phyloP scores from a whole-genome alignment of 2,888 invertebrate genomes.

The Morpho achilles region DNA sequence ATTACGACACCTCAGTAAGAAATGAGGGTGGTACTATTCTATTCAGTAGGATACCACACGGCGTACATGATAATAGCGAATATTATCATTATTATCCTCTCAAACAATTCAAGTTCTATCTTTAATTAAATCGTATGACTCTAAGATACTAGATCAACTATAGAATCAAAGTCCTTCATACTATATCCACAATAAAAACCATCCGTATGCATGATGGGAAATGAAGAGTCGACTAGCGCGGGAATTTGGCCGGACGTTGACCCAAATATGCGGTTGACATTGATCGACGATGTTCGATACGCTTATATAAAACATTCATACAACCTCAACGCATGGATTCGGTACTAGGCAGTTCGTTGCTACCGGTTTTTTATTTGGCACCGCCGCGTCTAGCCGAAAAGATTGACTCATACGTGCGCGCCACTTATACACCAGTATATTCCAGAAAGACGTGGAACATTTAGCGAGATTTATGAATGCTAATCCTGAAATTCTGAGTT shows the following conservation, averaged over 20 bases:
- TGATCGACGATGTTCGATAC: constrained; percentile 73
- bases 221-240: constrained; percentile 55
- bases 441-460: background rate
- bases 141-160: too few relatives aligned
- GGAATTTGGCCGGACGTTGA: constrained; percentile 74
- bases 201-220: constrained; percentile 42
- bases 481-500: too few relatives aligned
- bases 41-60: too few relatives aligned
- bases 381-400: constrained; percentile 44
- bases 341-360: constrained; percentile 65
- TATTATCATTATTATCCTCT: too few relatives aligned
- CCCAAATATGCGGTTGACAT: constrained; percentile 77
- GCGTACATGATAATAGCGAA: too few relatives aligned
- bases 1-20: too few relatives aligned
- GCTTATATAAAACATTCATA: constrained; percentile 60
- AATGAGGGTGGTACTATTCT: too few relatives aligned
- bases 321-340: constrained; percentile 47
- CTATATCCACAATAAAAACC: constrained; percentile 36
- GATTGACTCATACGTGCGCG: constrained; percentile 35
- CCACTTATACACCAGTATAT: constrained; percentile 17
- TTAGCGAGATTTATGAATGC: too few relatives aligned
- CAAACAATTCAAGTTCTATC: too few relatives aligned
- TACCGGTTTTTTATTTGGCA: constrained; percentile 52
- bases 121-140: too few relatives aligned
- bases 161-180: background rate